phyloP scores from a whole-genome alignment of 1,140 invertebrate species.

The Pemphigus obesinymphae region DNA sequence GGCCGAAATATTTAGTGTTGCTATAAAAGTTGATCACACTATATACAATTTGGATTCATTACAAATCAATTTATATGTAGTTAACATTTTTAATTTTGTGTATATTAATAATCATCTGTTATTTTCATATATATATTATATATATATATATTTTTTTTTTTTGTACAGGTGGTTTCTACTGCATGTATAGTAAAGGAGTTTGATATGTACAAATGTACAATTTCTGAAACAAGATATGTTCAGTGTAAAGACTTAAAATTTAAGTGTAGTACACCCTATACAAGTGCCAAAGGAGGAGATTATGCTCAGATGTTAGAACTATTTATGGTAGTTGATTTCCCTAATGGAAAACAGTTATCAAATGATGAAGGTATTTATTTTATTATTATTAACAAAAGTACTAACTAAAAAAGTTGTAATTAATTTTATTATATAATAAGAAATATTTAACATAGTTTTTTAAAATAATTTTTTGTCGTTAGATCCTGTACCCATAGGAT shows the following conservation, averaged over 20 bases:
- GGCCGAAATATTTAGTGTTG: too few relatives aligned
- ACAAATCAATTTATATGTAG: too few relatives aligned
- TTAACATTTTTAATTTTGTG: too few relatives aligned
- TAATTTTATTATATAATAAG: background rate
- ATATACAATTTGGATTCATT: too few relatives aligned
- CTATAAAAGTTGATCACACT: too few relatives aligned
- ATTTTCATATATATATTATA: too few relatives aligned
- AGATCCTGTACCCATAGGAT: background rate
- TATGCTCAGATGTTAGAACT: slow-evolving; percentile 21
- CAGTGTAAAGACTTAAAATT: background rate
- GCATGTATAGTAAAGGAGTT: background rate
- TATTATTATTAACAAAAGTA: background rate
- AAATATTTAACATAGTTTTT: too few relatives aligned
- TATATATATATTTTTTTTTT: background rate
- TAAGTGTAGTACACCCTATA: background rate
- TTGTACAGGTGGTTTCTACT: background rate
- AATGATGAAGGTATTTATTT: background rate
- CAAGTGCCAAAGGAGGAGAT: background rate
- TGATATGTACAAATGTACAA: background rate
- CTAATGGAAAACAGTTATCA: background rate
- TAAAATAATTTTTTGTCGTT: background rate
- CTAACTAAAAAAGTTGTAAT: too few relatives aligned
- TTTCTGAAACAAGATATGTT: background rate
- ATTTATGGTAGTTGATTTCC: slow-evolving; percentile 15
- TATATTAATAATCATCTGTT: too few relatives aligned